Conservation (phyloP, 35 echinoderm and acorn worm genomes). For the Strongylocentrotus purpuratus region DNA sequence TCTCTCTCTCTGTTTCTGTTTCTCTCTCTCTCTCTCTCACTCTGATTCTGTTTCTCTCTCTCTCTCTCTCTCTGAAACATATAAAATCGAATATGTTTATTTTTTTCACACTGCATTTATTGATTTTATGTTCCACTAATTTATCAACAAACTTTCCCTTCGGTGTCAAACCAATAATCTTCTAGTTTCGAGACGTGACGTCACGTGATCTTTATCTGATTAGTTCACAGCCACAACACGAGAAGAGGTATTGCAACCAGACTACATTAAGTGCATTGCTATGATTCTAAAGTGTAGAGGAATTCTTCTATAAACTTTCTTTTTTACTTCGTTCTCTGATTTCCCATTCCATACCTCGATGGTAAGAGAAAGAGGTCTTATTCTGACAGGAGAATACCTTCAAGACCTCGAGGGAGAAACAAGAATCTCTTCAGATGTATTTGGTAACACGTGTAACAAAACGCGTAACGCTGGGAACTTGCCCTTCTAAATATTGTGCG, state of each 20-base stretch:
- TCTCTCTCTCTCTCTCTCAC: no score
- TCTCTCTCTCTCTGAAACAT: no score
- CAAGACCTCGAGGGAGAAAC: background rate
- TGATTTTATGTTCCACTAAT: no score
- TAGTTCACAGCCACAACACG: no score
- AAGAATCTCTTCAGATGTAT: background rate
- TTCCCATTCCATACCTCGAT: background rate
- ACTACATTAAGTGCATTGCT: conserved; percentile 2
- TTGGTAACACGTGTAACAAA: background rate
- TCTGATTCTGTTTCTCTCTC: no score
- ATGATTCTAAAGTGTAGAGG: background rate
- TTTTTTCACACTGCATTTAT: no score
- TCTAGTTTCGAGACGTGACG: no score
- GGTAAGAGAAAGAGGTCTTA: background rate
- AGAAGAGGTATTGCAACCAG: background rate
- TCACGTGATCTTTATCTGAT: no score
- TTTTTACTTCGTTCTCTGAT: background rate
- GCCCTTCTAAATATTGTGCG: background rate
- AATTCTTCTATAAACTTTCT: background rate
- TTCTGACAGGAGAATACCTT: background rate
- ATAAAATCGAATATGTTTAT: no score
- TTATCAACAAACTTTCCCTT: no score
- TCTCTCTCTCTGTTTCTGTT: background rate
- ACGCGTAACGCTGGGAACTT: background rate
- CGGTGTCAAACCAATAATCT: no score